These are phyloP conservation scores for Notarius lentiginosus DNA, from an alignment of 2,113 vertebrate genomes.

Conservation along the genomic window DNA sequence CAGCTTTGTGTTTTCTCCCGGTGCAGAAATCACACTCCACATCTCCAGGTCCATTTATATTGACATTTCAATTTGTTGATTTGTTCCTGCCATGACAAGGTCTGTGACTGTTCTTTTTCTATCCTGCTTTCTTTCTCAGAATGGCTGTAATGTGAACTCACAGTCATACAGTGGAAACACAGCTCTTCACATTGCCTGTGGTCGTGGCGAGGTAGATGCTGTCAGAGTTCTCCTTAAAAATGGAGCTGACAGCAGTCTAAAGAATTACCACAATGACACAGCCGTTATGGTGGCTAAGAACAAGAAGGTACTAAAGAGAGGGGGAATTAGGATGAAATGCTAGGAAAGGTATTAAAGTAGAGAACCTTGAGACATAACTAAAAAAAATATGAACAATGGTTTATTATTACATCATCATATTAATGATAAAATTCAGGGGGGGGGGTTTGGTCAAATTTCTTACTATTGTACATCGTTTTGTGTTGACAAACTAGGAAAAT, in stretches of 20 bases:
- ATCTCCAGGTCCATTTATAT: too few species aligned
- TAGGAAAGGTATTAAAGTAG: neutral
- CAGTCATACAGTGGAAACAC: constrained; percentile 89
- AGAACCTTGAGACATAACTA: neutral
- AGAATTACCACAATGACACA: constrained; percentile 91
- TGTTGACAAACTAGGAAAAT: neutral
- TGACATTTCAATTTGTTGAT: neutral
- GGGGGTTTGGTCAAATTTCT: too few species aligned
- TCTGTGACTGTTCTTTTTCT: neutral
- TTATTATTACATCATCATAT: neutral
- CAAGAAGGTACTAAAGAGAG: constrained; percentile 72
- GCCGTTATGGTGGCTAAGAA: constrained; percentile 86
- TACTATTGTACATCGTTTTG: neutral
- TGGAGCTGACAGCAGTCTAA: constrained; percentile 84
- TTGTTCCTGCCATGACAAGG: neutral
- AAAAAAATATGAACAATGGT: neutral
- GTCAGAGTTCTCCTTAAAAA: constrained; percentile 79
- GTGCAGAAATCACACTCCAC: too few species aligned
- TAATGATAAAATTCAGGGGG: neutral
- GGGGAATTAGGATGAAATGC: neutral
- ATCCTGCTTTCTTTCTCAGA: constrained; percentile 62
- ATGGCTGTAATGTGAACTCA: constrained; percentile 82
- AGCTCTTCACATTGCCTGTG: constrained; percentile 82
- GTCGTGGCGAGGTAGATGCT: constrained; percentile 80
- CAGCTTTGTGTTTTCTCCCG: too few species aligned